Conservation (phyloP, 2,113 vertebrate species). For the Zapus hudsonius region DNA sequence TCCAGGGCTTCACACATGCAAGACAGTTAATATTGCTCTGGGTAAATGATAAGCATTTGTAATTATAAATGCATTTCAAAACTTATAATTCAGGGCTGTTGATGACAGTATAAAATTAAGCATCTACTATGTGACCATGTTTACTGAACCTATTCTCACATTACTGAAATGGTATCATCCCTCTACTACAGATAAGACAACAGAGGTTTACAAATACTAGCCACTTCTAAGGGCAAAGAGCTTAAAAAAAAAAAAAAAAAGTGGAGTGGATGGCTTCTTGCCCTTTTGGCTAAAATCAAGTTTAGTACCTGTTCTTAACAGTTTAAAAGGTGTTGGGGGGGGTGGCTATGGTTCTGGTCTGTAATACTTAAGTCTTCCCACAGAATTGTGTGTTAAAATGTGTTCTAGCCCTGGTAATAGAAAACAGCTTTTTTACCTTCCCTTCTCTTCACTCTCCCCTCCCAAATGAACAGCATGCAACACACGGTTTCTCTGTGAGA, state of each 20-base stretch:
- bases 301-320: too few species aligned
- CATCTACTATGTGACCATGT: constrained; percentile 3
- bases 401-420: neutral
- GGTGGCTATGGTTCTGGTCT: neutral
- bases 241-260: neutral
- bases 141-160: constrained; percentile 10
- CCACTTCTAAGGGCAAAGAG: constrained; percentile 16
- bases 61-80: neutral
- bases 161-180: constrained; percentile 18
- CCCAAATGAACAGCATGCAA: neutral
- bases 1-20: neutral
- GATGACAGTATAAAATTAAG: constrained; percentile 26
- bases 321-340: neutral
- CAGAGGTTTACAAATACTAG: neutral
- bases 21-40: constrained; percentile 6
- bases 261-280: too few species aligned
- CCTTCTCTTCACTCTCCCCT: neutral
- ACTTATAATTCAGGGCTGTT: constrained; percentile 12
- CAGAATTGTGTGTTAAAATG: neutral
- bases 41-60: constrained; percentile 2
- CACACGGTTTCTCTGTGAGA: constrained; percentile 29
- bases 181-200: neutral
- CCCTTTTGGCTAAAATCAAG: too few species aligned
- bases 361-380: constrained; percentile 19
- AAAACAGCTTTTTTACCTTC: neutral